Base-by-base conservation (phyloP, 2,888 invertebrate species). In the Parochlus steinenii region DNA sequence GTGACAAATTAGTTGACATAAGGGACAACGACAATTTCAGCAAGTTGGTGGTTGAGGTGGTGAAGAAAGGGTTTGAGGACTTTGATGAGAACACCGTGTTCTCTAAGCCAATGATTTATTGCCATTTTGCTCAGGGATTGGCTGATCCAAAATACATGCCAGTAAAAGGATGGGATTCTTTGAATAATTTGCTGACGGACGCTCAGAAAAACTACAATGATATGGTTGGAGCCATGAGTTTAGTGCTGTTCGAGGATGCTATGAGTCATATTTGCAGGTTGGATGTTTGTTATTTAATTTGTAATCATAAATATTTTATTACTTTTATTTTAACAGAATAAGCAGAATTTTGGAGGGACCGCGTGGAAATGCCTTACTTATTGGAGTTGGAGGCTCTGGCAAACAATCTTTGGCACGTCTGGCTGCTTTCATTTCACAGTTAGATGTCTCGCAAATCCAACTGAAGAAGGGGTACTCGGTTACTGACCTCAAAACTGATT, bases 361-460 rank as follows among this genome's bases (percentile, higher is more conserved):
- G 0, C 67, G 90, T 46, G 92, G 93, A 10, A 90, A 93, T 53
- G 92, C 89, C 1, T 61, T 93, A 17, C 60, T 93, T 11, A 80
- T 93, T 15, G 93, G 93, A 17, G 93, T 93, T 1, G 93, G 93
- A 25, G 93, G 93, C 20, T 87, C 86, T 38, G 93, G 93, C 31
- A 92, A 92, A 53, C 92, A 93, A 56, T 87, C 87, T 4, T 62
- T 93, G 26, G 81, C 90, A 0, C 65, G 90, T 35, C 62, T 95
- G 12, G 79, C 93, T 0, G 76, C 89, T 0, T 93, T 81, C 52
- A 87, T 95, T 40, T 85, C 89, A 5, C 74, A 80, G 0, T 65
- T 92, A 30, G 92, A 93, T 55, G 87, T 92, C 1, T 92, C 90
- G 56, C 92, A 92, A 64, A 71, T 93, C 24, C 86, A 89, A 43